A percentile compares a stretch with the other conserved stretches of the same genome.
Conservation (phyloP, 2,797 vertebrate species). For the Crenichthys baileyi region DNA sequence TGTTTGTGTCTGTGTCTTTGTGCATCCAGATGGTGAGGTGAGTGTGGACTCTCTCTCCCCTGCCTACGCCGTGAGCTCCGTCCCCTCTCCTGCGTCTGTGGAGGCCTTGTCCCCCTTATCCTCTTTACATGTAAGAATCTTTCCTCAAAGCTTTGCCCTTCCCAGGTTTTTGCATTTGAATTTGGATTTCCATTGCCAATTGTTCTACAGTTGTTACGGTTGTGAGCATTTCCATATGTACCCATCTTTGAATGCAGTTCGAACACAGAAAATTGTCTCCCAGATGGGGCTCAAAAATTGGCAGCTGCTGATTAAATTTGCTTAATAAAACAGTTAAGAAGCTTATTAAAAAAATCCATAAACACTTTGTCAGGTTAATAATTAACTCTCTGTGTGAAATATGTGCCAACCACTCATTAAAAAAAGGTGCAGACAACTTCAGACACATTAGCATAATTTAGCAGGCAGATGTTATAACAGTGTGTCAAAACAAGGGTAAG, state of each 20-base stretch:
- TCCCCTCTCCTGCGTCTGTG: slow-evolving; percentile 84
- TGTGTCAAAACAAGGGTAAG: slow-evolving; percentile 67
- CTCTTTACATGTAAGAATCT: slow-evolving; percentile 85
- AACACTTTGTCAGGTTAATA: slow-evolving; percentile 79
- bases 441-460: slow-evolving; percentile 75
- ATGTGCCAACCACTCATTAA: slow-evolving; percentile 50
- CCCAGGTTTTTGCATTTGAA: slow-evolving; percentile 31
- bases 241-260: slow-evolving; percentile 11
- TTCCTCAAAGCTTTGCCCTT: slow-evolving; percentile 32
- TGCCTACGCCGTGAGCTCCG: slow-evolving; percentile 82
- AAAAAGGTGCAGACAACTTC: slow-evolving; percentile 77
- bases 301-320: slow-evolving; percentile 68
- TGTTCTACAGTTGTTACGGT: not conserved
- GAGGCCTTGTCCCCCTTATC: slow-evolving; percentile 79
- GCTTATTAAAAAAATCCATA: slow-evolving; percentile 74
- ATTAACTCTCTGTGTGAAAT: slow-evolving; percentile 57
- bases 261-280: slow-evolving; percentile 23
- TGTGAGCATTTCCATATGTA: slow-evolving; percentile 41
- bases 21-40: slow-evolving; percentile 81
- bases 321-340: slow-evolving; percentile 43
- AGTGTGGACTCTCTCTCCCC: slow-evolving; percentile 84
- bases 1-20: slow-evolving; percentile 57
- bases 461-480: slow-evolving; percentile 71
- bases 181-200: slow-evolving; percentile 64
- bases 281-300: slow-evolving; percentile 66